Base-by-base conservation (phyloP, 1,140 invertebrate species). In the Homarus americanus region DNA sequence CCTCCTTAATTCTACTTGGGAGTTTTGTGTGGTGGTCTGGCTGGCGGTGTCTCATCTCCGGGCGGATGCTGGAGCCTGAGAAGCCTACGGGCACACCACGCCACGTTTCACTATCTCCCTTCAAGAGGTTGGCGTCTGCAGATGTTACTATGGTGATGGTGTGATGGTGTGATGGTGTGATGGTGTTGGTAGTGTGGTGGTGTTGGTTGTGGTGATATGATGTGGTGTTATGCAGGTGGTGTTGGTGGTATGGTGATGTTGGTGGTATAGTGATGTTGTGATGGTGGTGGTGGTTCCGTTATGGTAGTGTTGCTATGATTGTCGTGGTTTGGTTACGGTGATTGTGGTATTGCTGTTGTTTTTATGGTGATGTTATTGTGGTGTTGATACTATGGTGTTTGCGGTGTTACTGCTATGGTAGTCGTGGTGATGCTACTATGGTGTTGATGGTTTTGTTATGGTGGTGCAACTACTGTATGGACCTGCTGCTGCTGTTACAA, bases 1-100 rank as follows among this genome's bases (percentile, higher is more conserved):
- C 72, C 34, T 36, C 41, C 79, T 58, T 63, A n/a, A n/a, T n/a
- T 82, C 79, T 9, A 24, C 58, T 20, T 82, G 36, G 63, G 24
- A 80, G 41, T 40, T 36, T 79, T 49, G 76, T 34, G 36, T 12
- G 86, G 86, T 4, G 76, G 86, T 34, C 4, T 58, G n/a, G 44
- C 75, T 78, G 75, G 53, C 12, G 75, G 53, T 24, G 75, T 66
- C 76, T 88, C 86, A 88, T 88, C 86, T 88, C 86, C 86, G 86
- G 86, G 76, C 76, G 86, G 86, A 88, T 88, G 86, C 78, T 69
- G 40, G 86, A 78, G 58, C 32, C 76, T 41, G 53, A n/a, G 76
- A 88, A 80, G 76, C 58, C 86, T 44, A 12, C 5, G 44, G 86
- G 86, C 58, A 15, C 10, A 24, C 15, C 76, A 40, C 76, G 40